A percentile compares a stretch with the other conserved stretches of the same genome.
These are phyloP conservation scores for Pelvicachromis taeniatus DNA, from an alignment of 2,113 vertebrate genomes.

Conservation along the genomic window DNA sequence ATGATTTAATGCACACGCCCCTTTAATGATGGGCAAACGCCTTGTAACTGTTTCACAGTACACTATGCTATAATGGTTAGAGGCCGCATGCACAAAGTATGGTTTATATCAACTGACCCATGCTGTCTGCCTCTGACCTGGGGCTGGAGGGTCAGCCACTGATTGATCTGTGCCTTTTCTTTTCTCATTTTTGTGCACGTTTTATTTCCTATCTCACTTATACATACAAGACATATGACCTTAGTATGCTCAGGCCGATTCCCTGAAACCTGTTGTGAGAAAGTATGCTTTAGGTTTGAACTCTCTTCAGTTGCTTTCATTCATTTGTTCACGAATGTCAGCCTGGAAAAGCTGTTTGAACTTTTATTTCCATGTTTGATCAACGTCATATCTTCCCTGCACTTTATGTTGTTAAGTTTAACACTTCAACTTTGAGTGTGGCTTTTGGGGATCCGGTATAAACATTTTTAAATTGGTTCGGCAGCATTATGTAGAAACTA, in stretches of 20 bases:
- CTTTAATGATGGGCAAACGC: neutral
- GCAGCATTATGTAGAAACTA: neutral
- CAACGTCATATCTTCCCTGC: neutral
- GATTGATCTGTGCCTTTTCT: neutral
- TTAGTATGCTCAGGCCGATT: neutral
- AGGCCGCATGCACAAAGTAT: neutral
- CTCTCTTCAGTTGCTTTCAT: neutral
- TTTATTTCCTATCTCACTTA: neutral
- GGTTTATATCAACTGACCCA: neutral
- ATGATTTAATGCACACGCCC: neutral
- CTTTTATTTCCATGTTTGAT: neutral
- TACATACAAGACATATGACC: neutral
- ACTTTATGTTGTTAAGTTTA: neutral
- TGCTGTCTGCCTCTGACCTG: slow-evolving; percentile 18
- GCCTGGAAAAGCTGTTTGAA: neutral
- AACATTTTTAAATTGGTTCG: neutral
- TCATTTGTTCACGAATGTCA: neutral
- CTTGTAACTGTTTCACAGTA: neutral
- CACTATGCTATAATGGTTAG: neutral
- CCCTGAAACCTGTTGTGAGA: neutral
- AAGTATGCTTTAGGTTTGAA: neutral
- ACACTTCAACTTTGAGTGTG: neutral
- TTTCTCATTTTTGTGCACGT: neutral
- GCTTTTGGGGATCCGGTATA: neutral
- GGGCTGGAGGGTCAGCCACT: neutral